These are phyloP conservation scores for Strigamia crassipes DNA, from an alignment of 2,888 invertebrate species.

Conservation along the genomic window DNA sequence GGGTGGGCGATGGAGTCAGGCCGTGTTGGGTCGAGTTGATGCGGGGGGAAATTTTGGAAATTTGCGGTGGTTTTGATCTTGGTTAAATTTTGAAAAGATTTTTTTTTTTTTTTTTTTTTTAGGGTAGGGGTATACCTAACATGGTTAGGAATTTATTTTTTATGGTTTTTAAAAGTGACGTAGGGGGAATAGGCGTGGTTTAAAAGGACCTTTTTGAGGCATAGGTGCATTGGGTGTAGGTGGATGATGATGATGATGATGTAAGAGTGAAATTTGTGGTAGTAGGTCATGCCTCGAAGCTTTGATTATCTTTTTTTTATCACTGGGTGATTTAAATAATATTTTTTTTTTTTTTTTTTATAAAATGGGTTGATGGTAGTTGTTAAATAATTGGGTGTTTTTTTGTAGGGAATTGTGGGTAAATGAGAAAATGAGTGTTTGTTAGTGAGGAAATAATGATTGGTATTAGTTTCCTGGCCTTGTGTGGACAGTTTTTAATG, in stretches of 20 bases:
- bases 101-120: slow-evolving; percentile 16
- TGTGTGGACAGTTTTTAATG: too few species aligned
- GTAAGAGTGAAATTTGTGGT: slow-evolving; percentile 8
- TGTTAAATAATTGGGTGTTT: neutral
- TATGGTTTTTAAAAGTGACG: neutral
- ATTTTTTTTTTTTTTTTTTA: too few species aligned
- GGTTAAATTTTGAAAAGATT: too few species aligned
- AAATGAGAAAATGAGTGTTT: too few species aligned
- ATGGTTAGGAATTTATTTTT: slow-evolving; percentile 14
- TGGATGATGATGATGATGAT: too few species aligned
- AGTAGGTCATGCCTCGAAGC: slow-evolving; percentile 21
- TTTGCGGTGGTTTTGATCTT: neutral
- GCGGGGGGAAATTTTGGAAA: too few species aligned
- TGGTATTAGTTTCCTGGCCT: too few species aligned
- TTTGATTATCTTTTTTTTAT: slow-evolving; percentile 13
- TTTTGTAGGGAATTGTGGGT: neutral
- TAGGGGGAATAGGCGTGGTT: slow-evolving; percentile 20
- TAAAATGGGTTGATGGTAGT: neutral
- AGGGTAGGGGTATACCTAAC: neutral
- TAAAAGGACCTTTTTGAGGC: neutral
- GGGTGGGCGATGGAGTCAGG: neutral
- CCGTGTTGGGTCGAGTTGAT: too few species aligned
- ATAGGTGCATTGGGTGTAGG: neutral
- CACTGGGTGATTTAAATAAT: neutral
- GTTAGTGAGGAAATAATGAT: too few species aligned